Evolutionary conservation across 2,113 vertebrate species (phyloP).

Genomic region (Capricornis sumatraensis): DNA sequence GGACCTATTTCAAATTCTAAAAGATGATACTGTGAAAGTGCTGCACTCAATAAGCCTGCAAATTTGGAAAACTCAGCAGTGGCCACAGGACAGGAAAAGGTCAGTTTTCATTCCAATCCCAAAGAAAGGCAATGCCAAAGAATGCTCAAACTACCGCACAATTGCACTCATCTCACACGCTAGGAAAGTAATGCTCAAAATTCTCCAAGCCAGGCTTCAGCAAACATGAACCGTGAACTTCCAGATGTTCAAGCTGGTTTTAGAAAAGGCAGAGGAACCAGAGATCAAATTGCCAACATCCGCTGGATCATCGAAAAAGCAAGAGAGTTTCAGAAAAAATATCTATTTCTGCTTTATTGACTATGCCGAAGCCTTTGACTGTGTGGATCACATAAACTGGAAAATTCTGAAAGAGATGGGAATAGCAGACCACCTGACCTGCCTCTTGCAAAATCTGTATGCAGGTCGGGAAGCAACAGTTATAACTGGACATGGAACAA

Average conservation of each 20-base stretch:
- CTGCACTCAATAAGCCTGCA: neutral
- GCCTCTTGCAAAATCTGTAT: neutral
- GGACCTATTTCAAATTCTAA: neutral
- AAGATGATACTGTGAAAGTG: neutral
- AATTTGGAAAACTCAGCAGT: neutral
- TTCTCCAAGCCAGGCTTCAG: neutral
- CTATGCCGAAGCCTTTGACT: neutral
- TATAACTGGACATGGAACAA: neutral
- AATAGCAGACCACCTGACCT: neutral
- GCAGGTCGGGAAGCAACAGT: neutral
- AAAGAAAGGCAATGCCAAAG: neutral
- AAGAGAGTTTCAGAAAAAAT: neutral
- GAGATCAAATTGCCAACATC: neutral
- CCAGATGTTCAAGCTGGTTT: neutral
- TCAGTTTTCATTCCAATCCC: neutral
- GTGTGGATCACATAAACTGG: neutral
- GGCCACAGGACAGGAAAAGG: neutral
- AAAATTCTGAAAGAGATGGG: neutral
- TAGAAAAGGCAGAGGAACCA: neutral
- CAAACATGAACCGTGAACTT: accelerated
- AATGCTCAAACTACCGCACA: accelerated
- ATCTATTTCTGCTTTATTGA: neutral
- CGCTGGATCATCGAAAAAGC: neutral
- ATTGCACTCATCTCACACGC: neutral
- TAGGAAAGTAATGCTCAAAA: neutral